Evolutionary conservation across 2,113 vertebrate species (phyloP).

Genomic region (Halcyon malimbica): DNA sequence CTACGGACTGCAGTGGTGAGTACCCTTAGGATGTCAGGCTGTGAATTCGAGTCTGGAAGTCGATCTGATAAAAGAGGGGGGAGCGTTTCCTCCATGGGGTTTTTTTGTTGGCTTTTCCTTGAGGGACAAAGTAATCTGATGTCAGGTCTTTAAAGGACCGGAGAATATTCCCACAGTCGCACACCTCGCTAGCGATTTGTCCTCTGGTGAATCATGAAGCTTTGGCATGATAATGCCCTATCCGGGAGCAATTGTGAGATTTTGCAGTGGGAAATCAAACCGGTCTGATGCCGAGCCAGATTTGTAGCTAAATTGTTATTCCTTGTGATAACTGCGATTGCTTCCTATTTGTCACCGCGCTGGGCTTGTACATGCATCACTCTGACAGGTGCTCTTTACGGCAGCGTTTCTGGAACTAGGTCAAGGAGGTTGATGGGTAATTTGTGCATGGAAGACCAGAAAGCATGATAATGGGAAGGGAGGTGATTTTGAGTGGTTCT

Average conservation of each 20-base stretch:
- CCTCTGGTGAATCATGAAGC: neutral
- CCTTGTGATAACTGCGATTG: conserved; percentile 19
- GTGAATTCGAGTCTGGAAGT: neutral
- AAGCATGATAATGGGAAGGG: conserved; percentile 55
- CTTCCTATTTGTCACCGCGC: conserved; percentile 6
- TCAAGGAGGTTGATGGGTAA: conserved; percentile 17
- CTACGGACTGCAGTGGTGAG: neutral
- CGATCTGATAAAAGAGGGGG: neutral
- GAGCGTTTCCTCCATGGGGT: fast-evolving
- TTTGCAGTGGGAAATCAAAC: neutral
- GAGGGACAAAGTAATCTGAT: neutral
- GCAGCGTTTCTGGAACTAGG: neutral
- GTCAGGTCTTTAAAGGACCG: neutral
- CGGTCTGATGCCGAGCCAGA: neutral
- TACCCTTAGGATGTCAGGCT: neutral
- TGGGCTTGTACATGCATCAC: neutral
- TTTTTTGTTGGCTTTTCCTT: neutral
- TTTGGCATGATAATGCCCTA: neutral
- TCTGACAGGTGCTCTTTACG: conserved; percentile 38
- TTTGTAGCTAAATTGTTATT: conserved; percentile 38
- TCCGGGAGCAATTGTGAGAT: neutral
- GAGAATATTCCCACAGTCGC: neutral
- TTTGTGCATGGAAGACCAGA: conserved; percentile 58
- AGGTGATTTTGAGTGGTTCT: conserved; percentile 29
- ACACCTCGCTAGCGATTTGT: neutral